Evolutionary conservation across 2,113 vertebrate genomes (phyloP), one percentile per base, ranked within the genome.

Genomic region (Scalopus aquaticus): DNA sequence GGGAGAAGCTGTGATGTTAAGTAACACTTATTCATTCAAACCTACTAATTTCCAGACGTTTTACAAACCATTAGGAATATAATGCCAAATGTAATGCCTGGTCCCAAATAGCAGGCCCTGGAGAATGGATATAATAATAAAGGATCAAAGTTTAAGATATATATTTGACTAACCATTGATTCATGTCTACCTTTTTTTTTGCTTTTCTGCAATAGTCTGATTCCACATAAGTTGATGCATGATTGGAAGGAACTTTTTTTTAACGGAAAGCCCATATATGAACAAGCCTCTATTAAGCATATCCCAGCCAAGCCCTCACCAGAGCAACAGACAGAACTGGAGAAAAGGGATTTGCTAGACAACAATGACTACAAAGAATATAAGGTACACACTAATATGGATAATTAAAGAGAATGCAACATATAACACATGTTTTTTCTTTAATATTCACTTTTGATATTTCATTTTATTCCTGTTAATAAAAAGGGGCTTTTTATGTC

Each of bases 191-290:
- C 22, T 73, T 64, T 96, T 32, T 32, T 39, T 79, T 60, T 24
- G 19, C 17, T 87, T 90, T 94, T 78, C 88, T 95, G 65, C 30
- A 96, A 39, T 95, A 99, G 99, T 96, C 88, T 97, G 93, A 98
- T 99, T 97, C 99, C 99, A 76, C 58, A 70, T 51, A 99, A 99
- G 97, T 24, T 98, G 97, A 98, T 99, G 98, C 95, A 95, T 90
- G 99, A 99, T 91, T 99, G 99, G 99, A 99, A 99, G 98, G 99
- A 99, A 92, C 84, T 99, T 28, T 98, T 99, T 97, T 96, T 99
- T 58, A 97, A 94, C 37, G 99, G 98, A 87, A 97, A 98, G 78
- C 99, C 99, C 54, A 97, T 99, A 64, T 99, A 99, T 94, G 98
- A 99, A 35, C 97, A 98, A 97, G 90, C 96, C 15, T 97, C 96